Evolutionary conservation across 64 coral and sea anemone species (phyloP), one percentile per base, ranked within the genome.

Genomic region (Porites australiensis): DNA sequence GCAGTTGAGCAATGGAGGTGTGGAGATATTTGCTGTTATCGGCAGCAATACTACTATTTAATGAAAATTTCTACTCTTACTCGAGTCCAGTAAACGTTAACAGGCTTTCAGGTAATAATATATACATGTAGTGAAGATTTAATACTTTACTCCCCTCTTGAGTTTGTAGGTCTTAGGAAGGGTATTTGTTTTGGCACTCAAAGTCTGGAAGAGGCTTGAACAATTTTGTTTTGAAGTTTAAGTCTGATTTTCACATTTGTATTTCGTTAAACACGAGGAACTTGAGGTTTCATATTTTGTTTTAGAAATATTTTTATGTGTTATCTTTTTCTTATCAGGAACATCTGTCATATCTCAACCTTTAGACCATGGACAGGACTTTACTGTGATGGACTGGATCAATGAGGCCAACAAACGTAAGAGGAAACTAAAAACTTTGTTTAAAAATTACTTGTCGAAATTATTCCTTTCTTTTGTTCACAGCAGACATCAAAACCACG

Each of bases 391-490:
- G 81, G 81, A 84, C 63, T 68, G 81, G 81, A 84, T 84, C 22
- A 84, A 47, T 63, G 62, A 50, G 3, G 81, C 62, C 4, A 84
- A 84, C 47, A 84, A 84, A 84, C 81, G 81, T 84, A 84, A 84
- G 81, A 13, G 20, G 2, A 12, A 47, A 46, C 2, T 46, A 47
- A 3, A 74, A 64, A 18, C 5, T 64, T 19, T 13, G 5, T 4
- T 9, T 18, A 19, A 16, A 50, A 76, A 76, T 6, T 76, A 50
- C 45, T 57, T 23, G 11, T 8, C 4, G 12, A 13, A 53, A 22
- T 79, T 23, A 58, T 58, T 51, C 10, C 7, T 54, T 58, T n/a
- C 52, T 58, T 8, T 77, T 49, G 62, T 64, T 64, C 13, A 14
- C 72, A 74, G 44, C 72, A 22, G 48, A 74, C 13, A 48, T 22